Conservation (phyloP, 2,797 vertebrate genomes). For the Anguilla anguilla region DNA sequence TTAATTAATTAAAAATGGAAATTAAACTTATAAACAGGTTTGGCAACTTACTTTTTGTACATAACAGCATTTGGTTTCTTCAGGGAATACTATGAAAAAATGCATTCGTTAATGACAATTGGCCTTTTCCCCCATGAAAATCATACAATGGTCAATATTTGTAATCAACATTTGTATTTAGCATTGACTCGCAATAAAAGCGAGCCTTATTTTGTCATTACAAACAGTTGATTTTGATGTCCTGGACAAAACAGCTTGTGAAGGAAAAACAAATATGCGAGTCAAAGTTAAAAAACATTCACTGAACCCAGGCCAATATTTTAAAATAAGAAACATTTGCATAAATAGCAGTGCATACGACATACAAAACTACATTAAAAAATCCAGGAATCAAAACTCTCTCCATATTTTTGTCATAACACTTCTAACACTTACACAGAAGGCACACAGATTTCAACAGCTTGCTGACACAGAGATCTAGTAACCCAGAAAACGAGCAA, state of each 20-base stretch:
- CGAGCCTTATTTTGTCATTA: not conserved
- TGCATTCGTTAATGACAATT: not conserved
- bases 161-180: not conserved
- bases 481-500: too few relatives aligned
- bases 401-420: too few relatives aligned
- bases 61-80: constrained; percentile 91
- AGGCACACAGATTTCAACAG: too few relatives aligned
- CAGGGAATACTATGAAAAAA: constrained; percentile 83
- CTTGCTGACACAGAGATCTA: too few relatives aligned
- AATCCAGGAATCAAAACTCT: too few relatives aligned
- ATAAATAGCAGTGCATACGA: too few relatives aligned
- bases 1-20: not conserved
- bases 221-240: not conserved
- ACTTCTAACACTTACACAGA: too few relatives aligned
- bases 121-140: not conserved
- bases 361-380: too few relatives aligned
- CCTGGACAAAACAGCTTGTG: too few relatives aligned
- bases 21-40: not conserved
- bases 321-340: too few relatives aligned
- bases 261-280: not conserved
- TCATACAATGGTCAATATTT: not conserved
- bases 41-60: constrained; percentile 88
- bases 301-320: too few relatives aligned
- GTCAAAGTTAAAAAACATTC: too few relatives aligned
- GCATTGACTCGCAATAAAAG: not conserved